Conservation (phyloP, 2,113 vertebrate species). For the Elaphurus davidianus region DNA sequence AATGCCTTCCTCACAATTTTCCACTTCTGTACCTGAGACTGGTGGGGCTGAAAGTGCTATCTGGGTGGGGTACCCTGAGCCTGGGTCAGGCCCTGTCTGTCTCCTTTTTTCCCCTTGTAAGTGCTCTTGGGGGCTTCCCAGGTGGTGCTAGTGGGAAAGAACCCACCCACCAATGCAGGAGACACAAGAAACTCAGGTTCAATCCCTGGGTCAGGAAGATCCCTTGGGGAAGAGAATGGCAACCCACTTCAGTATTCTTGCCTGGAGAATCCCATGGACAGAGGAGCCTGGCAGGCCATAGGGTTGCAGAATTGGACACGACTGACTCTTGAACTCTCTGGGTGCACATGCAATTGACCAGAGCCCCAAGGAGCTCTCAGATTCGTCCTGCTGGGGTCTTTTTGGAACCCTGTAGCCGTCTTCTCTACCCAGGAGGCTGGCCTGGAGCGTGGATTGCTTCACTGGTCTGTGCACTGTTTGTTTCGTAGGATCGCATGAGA, state of each 20-base stretch:
- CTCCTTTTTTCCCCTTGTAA: background rate
- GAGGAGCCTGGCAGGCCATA: background rate
- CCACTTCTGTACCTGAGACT: background rate
- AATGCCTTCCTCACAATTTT: background rate
- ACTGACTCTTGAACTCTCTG: background rate
- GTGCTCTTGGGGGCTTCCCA: background rate
- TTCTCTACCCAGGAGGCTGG: background rate
- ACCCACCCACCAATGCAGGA: background rate
- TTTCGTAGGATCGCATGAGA: rapidly evolving
- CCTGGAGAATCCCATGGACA: background rate
- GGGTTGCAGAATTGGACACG: background rate
- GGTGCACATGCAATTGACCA: background rate
- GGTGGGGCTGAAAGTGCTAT: background rate
- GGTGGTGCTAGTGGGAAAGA: background rate
- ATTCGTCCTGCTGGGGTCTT: background rate
- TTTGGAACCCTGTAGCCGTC: background rate
- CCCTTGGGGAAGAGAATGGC: background rate
- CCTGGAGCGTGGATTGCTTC: background rate
- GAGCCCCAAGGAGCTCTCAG: background rate
- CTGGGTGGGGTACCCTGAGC: background rate
- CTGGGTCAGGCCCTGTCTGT: background rate
- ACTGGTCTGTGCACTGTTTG: background rate
- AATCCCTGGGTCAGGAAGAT: background rate
- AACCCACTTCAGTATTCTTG: background rate
- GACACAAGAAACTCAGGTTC: background rate